phyloP scores from a whole-genome alignment of 2,113 vertebrate genomes.

The Hoplias malabaricus region DNA sequence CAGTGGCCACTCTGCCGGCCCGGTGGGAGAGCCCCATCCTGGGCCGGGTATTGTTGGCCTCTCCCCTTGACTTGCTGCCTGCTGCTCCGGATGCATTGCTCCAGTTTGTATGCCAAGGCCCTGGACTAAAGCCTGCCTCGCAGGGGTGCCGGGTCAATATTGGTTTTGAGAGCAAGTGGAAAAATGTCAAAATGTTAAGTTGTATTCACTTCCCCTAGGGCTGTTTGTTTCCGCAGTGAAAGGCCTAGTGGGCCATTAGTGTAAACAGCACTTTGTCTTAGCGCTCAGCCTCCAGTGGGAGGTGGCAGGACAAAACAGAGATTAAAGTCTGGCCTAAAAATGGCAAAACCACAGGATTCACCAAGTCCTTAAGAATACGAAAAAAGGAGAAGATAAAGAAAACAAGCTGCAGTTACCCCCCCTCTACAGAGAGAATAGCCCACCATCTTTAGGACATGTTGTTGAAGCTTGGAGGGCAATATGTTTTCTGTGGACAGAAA shows the following conservation, averaged over 20 bases:
- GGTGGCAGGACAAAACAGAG: slow-evolving; percentile 69
- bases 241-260: slow-evolving; percentile 76
- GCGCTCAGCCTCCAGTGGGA: slow-evolving; percentile 71
- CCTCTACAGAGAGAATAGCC: slow-evolving; percentile 21
- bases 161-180: slow-evolving; percentile 79
- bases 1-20: slow-evolving; percentile 63
- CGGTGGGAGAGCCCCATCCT: slow-evolving; percentile 67
- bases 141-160: slow-evolving; percentile 79
- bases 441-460: slow-evolving; percentile 27
- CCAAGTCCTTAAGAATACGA: slow-evolving; percentile 65
- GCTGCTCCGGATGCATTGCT: slow-evolving; percentile 67
- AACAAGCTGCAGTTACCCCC: slow-evolving; percentile 49
- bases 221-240: slow-evolving; percentile 77
- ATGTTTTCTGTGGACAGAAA: too few species aligned
- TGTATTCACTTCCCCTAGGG: slow-evolving; percentile 72
- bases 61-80: slow-evolving; percentile 70
- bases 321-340: slow-evolving; percentile 69
- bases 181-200: slow-evolving; percentile 79
- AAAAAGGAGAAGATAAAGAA: slow-evolving; percentile 55
- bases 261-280: slow-evolving; percentile 86
- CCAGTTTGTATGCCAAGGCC: slow-evolving; percentile 75
- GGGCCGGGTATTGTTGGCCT: slow-evolving; percentile 67
- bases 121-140: slow-evolving; percentile 74
- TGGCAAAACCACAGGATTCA: slow-evolving; percentile 58
- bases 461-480: neutral